Evolutionary conservation across 2,888 invertebrate genomes (phyloP).

Genomic region (Acleris emargana): DNA sequence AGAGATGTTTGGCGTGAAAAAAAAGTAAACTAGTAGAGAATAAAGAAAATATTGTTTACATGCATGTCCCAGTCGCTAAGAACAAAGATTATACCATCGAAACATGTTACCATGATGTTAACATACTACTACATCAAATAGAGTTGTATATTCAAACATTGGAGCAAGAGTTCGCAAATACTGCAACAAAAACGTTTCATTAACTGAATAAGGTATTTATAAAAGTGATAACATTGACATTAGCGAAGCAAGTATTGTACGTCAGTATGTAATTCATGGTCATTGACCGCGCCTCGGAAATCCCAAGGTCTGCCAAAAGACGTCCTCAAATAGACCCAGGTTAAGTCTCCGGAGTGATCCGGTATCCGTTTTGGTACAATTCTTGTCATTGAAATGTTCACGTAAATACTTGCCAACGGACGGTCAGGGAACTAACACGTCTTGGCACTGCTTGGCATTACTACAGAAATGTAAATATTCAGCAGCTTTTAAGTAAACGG

Average conservation of each 20-base stretch:
- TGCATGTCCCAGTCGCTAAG: too few relatives aligned
- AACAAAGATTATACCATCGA: too few relatives aligned
- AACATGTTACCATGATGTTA: too few relatives aligned
- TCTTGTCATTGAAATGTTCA: constrained; percentile 6
- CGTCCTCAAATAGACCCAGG: constrained; percentile 18
- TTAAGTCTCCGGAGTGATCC: constrained; percentile 3
- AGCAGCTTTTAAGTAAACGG: too few relatives aligned
- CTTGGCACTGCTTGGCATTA: not conserved
- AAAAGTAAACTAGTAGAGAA: too few relatives aligned
- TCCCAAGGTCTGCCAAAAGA: constrained; percentile 27
- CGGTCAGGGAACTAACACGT: not conserved
- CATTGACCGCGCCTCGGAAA: constrained; percentile 24
- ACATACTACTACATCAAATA: too few relatives aligned
- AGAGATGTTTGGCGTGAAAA: too few relatives aligned
- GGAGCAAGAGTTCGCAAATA: too few relatives aligned
- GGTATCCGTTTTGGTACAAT: not conserved
- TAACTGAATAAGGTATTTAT: not conserved
- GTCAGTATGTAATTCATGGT: constrained; percentile 11
- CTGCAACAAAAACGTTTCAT: too few relatives aligned
- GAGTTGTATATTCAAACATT: too few relatives aligned
- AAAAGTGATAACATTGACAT: not conserved
- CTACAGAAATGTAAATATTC: too few relatives aligned
- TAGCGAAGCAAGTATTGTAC: not conserved
- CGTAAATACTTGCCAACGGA: not conserved
- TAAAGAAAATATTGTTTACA: too few relatives aligned